A percentile compares a stretch with the other conserved stretches of the same genome.
These are phyloP conservation scores for Junco hyemalis DNA, from an alignment of 2,113 vertebrate genomes.

Conservation along the genomic window DNA sequence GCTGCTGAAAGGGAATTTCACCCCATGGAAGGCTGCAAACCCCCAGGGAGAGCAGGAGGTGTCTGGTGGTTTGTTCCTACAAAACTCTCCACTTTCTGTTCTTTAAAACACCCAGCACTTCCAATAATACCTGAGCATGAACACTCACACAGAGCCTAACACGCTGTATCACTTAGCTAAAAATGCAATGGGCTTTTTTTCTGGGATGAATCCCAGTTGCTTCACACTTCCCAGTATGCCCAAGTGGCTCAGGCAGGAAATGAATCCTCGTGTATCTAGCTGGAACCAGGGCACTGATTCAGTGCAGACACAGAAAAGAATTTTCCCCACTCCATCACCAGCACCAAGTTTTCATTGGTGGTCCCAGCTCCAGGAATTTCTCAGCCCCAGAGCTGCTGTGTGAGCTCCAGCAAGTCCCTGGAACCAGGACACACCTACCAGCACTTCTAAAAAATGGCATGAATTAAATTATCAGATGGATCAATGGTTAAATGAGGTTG, in stretches of 20 bases:
- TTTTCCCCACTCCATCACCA: constrained; percentile 27
- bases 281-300: constrained; percentile 54
- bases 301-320: constrained; percentile 52
- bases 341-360: background rate
- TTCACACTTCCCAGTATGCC: constrained; percentile 56
- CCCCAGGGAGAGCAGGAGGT: background rate
- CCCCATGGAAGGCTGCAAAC: background rate
- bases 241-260: constrained; percentile 51
- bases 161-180: constrained; percentile 1
- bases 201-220: constrained; percentile 54
- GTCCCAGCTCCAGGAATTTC: constrained; percentile 37
- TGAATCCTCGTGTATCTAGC: constrained; percentile 34
- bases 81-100: background rate
- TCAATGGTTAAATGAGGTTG: rapidly evolving
- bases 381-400: background rate
- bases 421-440: background rate
- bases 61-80: background rate
- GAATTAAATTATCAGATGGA: background rate
- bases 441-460: rapidly evolving
- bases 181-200: constrained; percentile 6
- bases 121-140: background rate
- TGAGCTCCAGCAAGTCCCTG: background rate
- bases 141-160: background rate
- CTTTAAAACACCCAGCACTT: background rate
- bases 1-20: background rate